A percentile compares a stretch with the other conserved stretches of the same genome.
Conservation (phyloP, 2,888 invertebrate genomes). For the Trissolcus brochymenae region DNA sequence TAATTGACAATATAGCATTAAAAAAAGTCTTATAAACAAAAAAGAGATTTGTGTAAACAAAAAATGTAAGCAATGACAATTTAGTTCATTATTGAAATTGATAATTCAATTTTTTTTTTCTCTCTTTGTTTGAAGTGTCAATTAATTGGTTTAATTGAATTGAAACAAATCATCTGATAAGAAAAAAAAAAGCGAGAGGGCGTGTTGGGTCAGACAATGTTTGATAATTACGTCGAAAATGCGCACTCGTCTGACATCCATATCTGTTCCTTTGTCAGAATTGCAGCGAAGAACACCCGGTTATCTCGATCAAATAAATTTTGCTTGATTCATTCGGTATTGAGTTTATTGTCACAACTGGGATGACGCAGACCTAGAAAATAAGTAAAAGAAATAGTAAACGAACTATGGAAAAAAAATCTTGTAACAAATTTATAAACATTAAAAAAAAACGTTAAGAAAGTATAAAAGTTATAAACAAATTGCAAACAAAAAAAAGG, state of each 20-base stretch:
- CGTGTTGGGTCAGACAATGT: slow-evolving; percentile 5
- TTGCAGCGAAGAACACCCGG: slow-evolving; percentile 7
- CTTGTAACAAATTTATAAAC: too few relatives aligned
- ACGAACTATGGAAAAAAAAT: neutral
- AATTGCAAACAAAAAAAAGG: too few relatives aligned
- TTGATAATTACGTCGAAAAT: slow-evolving; percentile 25
- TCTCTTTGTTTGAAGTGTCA: slow-evolving; percentile 3
- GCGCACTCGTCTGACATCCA: slow-evolving; percentile 11
- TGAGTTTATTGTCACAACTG: slow-evolving; percentile 25
- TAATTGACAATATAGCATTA: too few relatives aligned
- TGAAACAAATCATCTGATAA: slow-evolving; percentile 19
- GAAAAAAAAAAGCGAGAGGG: neutral
- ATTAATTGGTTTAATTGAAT: slow-evolving; percentile 32
- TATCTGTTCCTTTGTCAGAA: slow-evolving; percentile 33
- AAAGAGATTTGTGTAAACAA: too few relatives aligned
- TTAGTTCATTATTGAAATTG: neutral
- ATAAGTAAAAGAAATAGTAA: too few relatives aligned
- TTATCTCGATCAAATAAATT: slow-evolving; percentile 39
- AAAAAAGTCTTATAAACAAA: too few relatives aligned
- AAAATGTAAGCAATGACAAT: too few relatives aligned
- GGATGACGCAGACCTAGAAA: slow-evolving; percentile 14
- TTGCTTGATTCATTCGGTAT: slow-evolving; percentile 39
- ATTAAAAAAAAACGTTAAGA: neutral
- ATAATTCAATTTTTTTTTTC: neutral
- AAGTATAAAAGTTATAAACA: neutral